A percentile compares a stretch with the other conserved stretches of the same genome.
These are phyloP conservation scores for Sorex fumeus DNA, from an alignment of 2,113 vertebrate species.

Conservation along the genomic window DNA sequence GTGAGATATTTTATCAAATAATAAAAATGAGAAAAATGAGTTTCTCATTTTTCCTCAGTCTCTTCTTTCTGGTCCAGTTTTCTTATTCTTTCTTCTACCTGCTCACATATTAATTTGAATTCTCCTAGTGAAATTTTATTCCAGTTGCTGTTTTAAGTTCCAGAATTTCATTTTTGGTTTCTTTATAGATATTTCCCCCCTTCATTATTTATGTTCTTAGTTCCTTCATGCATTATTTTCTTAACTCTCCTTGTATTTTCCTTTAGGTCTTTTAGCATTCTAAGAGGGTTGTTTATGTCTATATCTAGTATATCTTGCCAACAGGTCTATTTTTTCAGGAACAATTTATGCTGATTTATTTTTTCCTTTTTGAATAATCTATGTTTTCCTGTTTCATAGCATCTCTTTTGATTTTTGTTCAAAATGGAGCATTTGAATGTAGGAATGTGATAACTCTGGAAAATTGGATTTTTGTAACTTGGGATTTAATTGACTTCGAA, in stretches of 20 bases:
- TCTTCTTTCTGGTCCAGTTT: background rate
- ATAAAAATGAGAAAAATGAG: too few species aligned
- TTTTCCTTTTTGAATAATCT: background rate
- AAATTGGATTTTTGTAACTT: too few species aligned
- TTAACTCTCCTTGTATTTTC: background rate
- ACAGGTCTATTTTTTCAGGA: background rate
- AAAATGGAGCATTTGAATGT: background rate
- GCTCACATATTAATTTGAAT: background rate
- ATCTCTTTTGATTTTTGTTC: background rate
- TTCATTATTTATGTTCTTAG: background rate
- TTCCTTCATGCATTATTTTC: background rate
- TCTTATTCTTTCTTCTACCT: background rate
- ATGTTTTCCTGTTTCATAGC: background rate
- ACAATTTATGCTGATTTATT: background rate
- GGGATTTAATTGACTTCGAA: too few species aligned
- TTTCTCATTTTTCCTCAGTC: too few species aligned
- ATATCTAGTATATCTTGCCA: background rate
- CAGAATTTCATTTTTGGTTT: background rate
- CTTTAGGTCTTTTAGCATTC: background rate
- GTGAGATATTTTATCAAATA: too few species aligned
- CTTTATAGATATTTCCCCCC: too few species aligned
- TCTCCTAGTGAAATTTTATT: background rate
- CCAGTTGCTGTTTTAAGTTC: background rate
- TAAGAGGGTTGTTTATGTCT: background rate
- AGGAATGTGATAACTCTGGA: background rate